Conservation (phyloP, 2,797 vertebrate species). For the Argyrosomus regius region DNA sequence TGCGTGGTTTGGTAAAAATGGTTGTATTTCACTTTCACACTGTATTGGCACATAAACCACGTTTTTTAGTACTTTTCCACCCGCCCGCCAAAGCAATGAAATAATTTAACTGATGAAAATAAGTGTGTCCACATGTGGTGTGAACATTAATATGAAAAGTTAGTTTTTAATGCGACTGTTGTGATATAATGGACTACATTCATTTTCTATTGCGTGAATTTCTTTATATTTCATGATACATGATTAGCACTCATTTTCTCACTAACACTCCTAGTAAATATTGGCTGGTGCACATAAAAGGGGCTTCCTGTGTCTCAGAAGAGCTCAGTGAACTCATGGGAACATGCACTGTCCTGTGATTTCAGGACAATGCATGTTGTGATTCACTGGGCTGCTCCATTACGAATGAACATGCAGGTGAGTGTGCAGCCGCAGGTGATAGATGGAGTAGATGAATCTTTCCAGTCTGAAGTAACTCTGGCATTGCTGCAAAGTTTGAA, state of each 20-base stretch:
- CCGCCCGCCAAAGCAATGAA: background rate
- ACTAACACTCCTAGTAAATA: conserved; percentile 13
- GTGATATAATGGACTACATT: too few species aligned
- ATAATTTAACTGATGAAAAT: background rate
- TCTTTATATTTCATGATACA: background rate
- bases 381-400: background rate
- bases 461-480: background rate
- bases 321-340: background rate
- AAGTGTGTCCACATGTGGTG: background rate
- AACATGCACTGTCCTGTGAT: background rate
- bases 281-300: conserved; percentile 35
- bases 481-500: background rate
- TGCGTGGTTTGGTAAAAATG: background rate
- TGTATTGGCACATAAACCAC: too few species aligned
- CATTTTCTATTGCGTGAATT: background rate
- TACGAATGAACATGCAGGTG: background rate
- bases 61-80: conserved; percentile 1
- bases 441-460: background rate
- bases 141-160: background rate
- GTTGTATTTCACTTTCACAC: too few species aligned
- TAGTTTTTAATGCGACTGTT: background rate
- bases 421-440: background rate
- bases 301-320: conserved; percentile 12
- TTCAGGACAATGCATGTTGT: too few species aligned
- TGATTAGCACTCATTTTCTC: background rate